These are phyloP conservation scores for Trypoxylus dichotomus DNA, from an alignment of 1,140 invertebrate genomes.

Conservation along the genomic window DNA sequence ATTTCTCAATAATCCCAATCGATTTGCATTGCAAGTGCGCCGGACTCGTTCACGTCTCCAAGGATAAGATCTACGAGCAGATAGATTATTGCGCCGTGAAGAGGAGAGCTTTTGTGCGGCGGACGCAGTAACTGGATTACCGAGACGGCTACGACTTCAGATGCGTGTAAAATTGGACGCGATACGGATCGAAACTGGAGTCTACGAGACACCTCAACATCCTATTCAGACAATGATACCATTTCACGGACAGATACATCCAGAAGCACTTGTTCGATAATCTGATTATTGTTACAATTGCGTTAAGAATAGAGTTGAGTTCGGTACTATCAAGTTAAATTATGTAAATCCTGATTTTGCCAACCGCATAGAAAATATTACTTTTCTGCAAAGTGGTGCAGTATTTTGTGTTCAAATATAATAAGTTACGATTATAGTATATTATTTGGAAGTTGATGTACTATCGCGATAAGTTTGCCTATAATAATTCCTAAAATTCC, in stretches of 20 bases:
- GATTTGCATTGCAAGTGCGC: slow-evolving; percentile 35
- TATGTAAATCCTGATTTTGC: background rate
- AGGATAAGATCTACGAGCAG: slow-evolving; percentile 26
- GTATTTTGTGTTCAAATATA: no score
- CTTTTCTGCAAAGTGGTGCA: no score
- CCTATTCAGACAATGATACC: background rate
- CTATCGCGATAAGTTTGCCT: no score
- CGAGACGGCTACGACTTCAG: slow-evolving; percentile 1
- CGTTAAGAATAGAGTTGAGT: background rate
- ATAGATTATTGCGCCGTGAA: slow-evolving; percentile 13
- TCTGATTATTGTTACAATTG: background rate
- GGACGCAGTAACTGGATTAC: slow-evolving; percentile 12
- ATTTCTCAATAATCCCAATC: slow-evolving; percentile 35
- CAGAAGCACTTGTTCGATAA: slow-evolving; percentile 15
- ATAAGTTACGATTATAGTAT: no score
- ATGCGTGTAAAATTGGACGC: slow-evolving; percentile 18
- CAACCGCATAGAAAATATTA: background rate
- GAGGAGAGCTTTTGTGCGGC: background rate
- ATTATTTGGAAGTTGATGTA: no score
- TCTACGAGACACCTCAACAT: slow-evolving; percentile 13
- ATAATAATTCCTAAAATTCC: no score
- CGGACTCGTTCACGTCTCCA: slow-evolving; percentile 17
- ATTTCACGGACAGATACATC: background rate
- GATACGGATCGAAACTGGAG: slow-evolving; percentile 9
- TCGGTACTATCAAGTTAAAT: background rate